Conservation (phyloP, 2,797 vertebrate species). For the Eospalax fontanierii region DNA sequence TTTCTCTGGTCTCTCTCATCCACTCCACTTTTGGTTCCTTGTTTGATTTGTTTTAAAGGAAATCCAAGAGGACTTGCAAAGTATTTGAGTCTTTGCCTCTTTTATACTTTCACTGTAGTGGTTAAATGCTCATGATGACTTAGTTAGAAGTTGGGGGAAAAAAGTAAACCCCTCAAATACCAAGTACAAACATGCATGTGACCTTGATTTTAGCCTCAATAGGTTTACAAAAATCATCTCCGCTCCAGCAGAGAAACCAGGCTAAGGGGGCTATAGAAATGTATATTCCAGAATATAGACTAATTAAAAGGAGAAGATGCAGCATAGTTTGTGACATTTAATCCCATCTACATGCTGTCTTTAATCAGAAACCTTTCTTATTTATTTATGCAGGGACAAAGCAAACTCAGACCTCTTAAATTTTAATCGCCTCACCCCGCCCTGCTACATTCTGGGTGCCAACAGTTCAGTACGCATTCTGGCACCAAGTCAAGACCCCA, state of each 20-base stretch:
- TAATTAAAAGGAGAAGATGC: background rate
- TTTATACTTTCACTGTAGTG: background rate
- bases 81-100: background rate
- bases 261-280: background rate
- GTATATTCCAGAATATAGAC: background rate
- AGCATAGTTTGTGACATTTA: background rate
- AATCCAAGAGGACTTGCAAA: background rate
- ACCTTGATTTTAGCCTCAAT: background rate
- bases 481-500: too few relatives aligned
- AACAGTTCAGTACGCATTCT: too few relatives aligned
- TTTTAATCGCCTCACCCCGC: too few relatives aligned
- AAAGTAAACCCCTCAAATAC: background rate
- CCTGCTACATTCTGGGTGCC: too few relatives aligned
- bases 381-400: too few relatives aligned
- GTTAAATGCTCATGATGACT: background rate
- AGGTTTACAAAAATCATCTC: background rate
- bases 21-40: background rate
- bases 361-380: background rate
- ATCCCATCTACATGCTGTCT: background rate
- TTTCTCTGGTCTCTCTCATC: background rate
- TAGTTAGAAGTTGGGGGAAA: background rate
- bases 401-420: too few relatives aligned
- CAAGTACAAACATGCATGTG: background rate
- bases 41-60: background rate
- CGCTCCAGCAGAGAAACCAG: background rate